These are phyloP conservation scores for Tetranychus cinnabarinus DNA, from an alignment of 1,140 invertebrate genomes.

Conservation along the genomic window DNA sequence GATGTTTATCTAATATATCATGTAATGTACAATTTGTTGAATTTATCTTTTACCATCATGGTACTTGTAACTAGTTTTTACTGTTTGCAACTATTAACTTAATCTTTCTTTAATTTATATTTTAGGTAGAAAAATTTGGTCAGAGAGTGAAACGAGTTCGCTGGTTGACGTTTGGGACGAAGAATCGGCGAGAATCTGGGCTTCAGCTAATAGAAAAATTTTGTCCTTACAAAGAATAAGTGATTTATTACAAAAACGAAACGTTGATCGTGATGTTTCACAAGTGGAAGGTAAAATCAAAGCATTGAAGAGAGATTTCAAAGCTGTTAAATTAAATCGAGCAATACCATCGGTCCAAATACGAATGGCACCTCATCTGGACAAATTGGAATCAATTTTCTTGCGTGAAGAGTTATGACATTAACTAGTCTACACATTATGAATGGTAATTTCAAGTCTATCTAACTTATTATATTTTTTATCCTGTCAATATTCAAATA, in stretches of 20 bases:
- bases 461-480: too few species aligned
- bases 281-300: slow-evolving; percentile 2
- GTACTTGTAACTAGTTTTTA: too few species aligned
- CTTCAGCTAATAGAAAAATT: background rate
- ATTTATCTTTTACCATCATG: too few species aligned
- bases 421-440: background rate
- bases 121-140: slow-evolving; percentile 1
- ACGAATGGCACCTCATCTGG: slow-evolving; percentile 1
- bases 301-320: background rate
- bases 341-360: background rate
- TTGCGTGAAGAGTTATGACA: background rate
- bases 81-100: too few species aligned
- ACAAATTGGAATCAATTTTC: background rate
- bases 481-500: too few species aligned
- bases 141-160: background rate
- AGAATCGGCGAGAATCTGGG: background rate
- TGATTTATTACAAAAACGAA: background rate
- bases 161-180: background rate
- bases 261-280: background rate
- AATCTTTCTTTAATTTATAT: background rate
- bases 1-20: too few species aligned
- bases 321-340: background rate
- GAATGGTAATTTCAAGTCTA: background rate
- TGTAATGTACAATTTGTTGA: background rate
- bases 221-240: background rate